phyloP scores from a whole-genome alignment of 2,888 invertebrate genomes.

The Leptarthrus brevirostris region DNA sequence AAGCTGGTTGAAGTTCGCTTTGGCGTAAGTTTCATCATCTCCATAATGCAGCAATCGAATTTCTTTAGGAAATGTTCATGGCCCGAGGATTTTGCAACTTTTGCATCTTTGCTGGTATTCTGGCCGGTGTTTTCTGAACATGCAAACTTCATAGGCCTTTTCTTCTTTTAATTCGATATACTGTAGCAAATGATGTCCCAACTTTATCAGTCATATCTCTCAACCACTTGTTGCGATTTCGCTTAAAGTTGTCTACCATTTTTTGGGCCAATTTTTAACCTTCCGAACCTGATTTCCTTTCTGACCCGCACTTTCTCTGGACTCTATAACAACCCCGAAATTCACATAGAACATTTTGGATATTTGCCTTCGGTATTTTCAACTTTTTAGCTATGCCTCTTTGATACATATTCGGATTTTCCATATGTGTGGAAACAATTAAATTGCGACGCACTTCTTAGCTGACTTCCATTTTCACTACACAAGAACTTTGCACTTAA shows the following conservation, averaged over 20 bases:
- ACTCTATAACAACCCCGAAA: neutral
- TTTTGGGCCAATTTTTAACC: neutral
- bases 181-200: neutral
- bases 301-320: neutral
- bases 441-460: too few relatives aligned
- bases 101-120: too few relatives aligned
- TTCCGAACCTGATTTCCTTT: neutral
- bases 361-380: neutral
- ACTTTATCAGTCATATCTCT: neutral
- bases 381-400: neutral
- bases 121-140: too few relatives aligned
- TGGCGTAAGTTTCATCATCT: too few relatives aligned
- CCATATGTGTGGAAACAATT: neutral
- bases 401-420: slow-evolving; percentile 2
- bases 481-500: too few relatives aligned
- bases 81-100: too few relatives aligned
- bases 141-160: too few relatives aligned
- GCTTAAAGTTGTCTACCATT: neutral
- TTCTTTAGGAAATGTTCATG: too few relatives aligned
- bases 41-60: too few relatives aligned
- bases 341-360: neutral
- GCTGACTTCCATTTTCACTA: too few relatives aligned
- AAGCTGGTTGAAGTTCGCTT: too few relatives aligned
- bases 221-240: neutral
- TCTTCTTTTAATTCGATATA: neutral